Base-by-base conservation (phyloP, 2,113 vertebrate species). In the Haplochromis burtoni region DNA sequence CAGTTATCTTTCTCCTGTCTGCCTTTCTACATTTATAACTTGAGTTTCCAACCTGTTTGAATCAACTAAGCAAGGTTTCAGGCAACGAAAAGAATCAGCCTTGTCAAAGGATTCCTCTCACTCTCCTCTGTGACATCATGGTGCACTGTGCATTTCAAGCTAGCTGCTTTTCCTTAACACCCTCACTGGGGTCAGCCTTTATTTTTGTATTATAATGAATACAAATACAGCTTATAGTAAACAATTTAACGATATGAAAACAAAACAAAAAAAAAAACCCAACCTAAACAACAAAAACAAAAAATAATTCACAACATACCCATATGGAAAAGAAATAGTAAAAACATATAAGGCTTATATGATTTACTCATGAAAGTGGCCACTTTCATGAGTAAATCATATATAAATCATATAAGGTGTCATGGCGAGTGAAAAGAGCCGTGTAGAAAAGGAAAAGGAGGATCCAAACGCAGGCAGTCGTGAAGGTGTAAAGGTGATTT, bases 61-160 rank as follows among this genome's bases (percentile, higher is more conserved):
- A 79, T 89, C 89, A 90, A 80, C 45, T 81, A 79, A 86, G 71
- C 68, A 63, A 86, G 47, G 63, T 83, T 83, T 47, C 42, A 29
- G 80, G 90, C 86, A 80, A 85, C 26, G 76, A 73, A 81, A 91
- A 54, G 53, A 88, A 81, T 66, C 57, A 83, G 54, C 26, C 84
- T 82, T 91, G 84, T 87, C 76, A 66, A 81, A 84, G 59, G 55
- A 82, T 84, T 81, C 17, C 53, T 85, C 47, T 88, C 21, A 76
- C 82, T 89, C 91, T 82, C 35, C 53, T 78, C 33, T 57, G 16
- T 66, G 35, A 63, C 42, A 63, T 85, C 68, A 68, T 45, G 88
- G 17, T 49, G 42, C 45, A 13, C 73, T 80, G 85, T 80, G 76
- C 55, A 73, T 83, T 88, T 92, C 51, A 73, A 68, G 21, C 6